Base-by-base conservation (phyloP, 2,888 invertebrate species). In the Xylota sylvarum region DNA sequence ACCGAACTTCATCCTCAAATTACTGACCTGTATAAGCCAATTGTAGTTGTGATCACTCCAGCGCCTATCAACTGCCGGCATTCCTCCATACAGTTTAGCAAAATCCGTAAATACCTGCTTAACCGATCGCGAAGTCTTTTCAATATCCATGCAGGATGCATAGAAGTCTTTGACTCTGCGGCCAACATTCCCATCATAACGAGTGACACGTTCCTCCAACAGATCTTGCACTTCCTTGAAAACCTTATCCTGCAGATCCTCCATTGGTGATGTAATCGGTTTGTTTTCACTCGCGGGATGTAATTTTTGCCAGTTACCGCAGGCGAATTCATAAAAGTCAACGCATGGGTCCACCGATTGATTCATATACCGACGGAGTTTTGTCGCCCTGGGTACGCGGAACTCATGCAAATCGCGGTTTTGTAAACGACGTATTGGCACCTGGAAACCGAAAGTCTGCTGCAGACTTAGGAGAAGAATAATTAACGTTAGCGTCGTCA, bases 271-370 rank as follows among this genome's bases (percentile, higher is more conserved):
- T 0, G 89, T 88, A 0, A 88, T 6, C 17, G 88, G 88, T 2
- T 80, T 83, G 2, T 69, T 10, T 1, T 67, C 82, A 10, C 64
- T 86, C 23, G 91, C 90, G 2, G 89, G 89, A 81, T 92, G 89
- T 1, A 89, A 69, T n/a, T 81, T 88, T 0, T 77, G 46, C 89
- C 90, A 92, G 46, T 90, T 90, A 6, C 92, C 92, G 67, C 91
- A 92, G 1, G 92, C 89, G 55, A 91, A 92, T 7, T 88, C 81
- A 48, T 92, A 92, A 65, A 92, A 92, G 74, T 92, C 88, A 3
- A 83, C 64, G 72, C 91, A 92, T 7, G 91, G 91, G 88, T 92
- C 89, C 0, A 88, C 78, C 2, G 48, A 78, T 9, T 87, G 85
- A 64, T 92, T 87, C 89, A 92, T 90, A 40, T 89, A 91, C 62